These are phyloP conservation scores for Brachypteracias leptosomus DNA, from an alignment of 2,113 vertebrate genomes.

Conservation along the genomic window DNA sequence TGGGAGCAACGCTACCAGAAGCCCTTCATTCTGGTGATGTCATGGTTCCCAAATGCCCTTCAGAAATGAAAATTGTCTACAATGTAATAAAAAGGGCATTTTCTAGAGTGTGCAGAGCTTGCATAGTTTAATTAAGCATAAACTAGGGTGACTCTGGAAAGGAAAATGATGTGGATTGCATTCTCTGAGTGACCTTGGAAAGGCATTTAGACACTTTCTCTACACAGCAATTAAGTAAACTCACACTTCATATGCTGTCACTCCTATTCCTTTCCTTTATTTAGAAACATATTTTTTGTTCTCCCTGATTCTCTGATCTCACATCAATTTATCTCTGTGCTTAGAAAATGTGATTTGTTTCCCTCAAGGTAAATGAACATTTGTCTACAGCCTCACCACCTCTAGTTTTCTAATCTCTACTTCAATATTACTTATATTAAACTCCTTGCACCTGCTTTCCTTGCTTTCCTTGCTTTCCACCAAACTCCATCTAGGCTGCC, in stretches of 20 bases:
- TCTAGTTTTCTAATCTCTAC: background rate
- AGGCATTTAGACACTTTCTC: background rate
- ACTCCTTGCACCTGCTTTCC: background rate
- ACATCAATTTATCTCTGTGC: background rate
- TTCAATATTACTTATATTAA: slow-evolving; percentile 3
- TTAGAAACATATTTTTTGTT: slow-evolving; percentile 38
- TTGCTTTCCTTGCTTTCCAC: background rate
- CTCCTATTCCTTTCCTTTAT: slow-evolving; percentile 4
- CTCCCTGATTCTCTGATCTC: background rate
- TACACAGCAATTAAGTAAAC: slow-evolving; percentile 8
- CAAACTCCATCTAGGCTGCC: background rate
- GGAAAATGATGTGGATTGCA: slow-evolving; percentile 47
- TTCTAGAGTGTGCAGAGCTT: slow-evolving; percentile 67
- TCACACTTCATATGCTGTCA: slow-evolving; percentile 4
- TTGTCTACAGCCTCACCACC: background rate
- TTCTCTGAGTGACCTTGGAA: slow-evolving; percentile 57
- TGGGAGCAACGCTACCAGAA: slow-evolving; percentile 17
- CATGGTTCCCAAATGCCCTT: slow-evolving; percentile 55
- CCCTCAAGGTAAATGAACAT: background rate
- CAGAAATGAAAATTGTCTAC: slow-evolving; percentile 47
- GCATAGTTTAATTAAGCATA: slow-evolving; percentile 69
- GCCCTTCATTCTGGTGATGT: slow-evolving; percentile 39
- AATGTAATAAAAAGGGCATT: slow-evolving; percentile 61
- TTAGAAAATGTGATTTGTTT: slow-evolving; percentile 25
- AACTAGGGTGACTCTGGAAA: slow-evolving; percentile 57